Evolutionary conservation across 2,113 vertebrate genomes (phyloP).

Genomic region (Callopanchax toddi): DNA sequence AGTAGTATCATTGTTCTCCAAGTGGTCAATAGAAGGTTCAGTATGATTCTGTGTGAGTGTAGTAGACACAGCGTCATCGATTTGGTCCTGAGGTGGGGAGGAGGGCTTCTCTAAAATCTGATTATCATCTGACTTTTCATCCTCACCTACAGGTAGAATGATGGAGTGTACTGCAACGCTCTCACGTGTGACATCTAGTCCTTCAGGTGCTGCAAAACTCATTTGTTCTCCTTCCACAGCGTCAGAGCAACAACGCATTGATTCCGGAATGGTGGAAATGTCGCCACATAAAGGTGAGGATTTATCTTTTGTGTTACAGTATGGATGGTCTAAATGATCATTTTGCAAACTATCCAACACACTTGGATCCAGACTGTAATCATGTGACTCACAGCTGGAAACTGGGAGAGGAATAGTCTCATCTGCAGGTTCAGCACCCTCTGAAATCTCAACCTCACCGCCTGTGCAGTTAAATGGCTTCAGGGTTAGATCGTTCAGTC

Average conservation of each 20-base stretch:
- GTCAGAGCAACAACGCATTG: not conserved
- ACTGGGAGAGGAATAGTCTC: conserved; percentile 26
- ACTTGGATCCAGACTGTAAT: conserved; percentile 19
- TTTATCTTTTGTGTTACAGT: conserved; percentile 29
- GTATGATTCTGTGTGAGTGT: not conserved
- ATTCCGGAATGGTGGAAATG: not conserved
- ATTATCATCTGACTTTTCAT: conserved; percentile 17
- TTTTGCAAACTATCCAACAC: conserved; percentile 10
- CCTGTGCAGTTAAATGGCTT: conserved; percentile 61
- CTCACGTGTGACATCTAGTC: not conserved
- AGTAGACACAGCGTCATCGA: not conserved
- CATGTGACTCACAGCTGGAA: not conserved
- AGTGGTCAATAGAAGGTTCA: conserved; percentile 12
- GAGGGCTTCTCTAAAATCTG: conserved; percentile 14
- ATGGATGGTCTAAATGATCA: conserved; percentile 48
- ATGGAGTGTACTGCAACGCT: conserved; percentile 13
- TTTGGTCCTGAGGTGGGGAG: conserved; percentile 7
- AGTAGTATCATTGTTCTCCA: conserved; percentile 10
- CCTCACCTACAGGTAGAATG: conserved; percentile 6
- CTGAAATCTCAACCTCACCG: conserved; percentile 50
- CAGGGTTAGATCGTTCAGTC: conserved; percentile 46
- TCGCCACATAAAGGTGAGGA: not conserved
- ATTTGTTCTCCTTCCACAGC: conserved; percentile 2
- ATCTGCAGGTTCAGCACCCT: conserved; percentile 13
- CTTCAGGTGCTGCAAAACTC: not conserved